phyloP scores from a whole-genome alignment of 2,888 invertebrate genomes.

The Pammene aurita region DNA sequence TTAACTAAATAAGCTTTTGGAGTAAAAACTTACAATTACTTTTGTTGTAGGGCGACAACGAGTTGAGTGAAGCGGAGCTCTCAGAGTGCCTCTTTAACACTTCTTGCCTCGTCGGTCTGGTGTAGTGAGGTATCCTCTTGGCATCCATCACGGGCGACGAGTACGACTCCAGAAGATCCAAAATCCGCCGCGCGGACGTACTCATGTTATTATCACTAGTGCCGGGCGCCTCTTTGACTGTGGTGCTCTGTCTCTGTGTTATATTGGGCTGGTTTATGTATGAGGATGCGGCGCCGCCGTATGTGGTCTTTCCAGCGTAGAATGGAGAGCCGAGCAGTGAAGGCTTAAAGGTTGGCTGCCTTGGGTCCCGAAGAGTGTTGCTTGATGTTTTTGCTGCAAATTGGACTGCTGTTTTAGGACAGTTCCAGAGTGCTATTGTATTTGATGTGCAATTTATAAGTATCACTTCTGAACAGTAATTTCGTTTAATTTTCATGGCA shows the following conservation, averaged over 20 bases:
- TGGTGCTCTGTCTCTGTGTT: slow-evolving; percentile 54
- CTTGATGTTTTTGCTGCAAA: slow-evolving; percentile 62
- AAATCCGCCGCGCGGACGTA: slow-evolving; percentile 89
- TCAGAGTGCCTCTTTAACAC: slow-evolving; percentile 42
- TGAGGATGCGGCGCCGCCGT: slow-evolving; percentile 87
- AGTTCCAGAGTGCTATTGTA: slow-evolving; percentile 39
- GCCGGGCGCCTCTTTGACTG: slow-evolving; percentile 55
- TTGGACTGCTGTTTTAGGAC: slow-evolving; percentile 48
- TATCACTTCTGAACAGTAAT: too few species aligned
- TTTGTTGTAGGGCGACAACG: slow-evolving; percentile 19
- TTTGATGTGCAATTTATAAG: too few species aligned
- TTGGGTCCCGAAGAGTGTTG: slow-evolving; percentile 66
- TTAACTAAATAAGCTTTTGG: background rate
- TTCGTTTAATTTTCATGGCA: too few species aligned
- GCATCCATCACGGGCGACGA: slow-evolving; percentile 91
- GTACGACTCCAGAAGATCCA: slow-evolving; percentile 91
- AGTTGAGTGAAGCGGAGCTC: slow-evolving; percentile 9
- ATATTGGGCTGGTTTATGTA: slow-evolving; percentile 76
- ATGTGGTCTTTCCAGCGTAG: slow-evolving; percentile 88
- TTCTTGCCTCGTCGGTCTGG: slow-evolving; percentile 46
- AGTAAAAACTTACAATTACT: slow-evolving; percentile 22
- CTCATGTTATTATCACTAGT: slow-evolving; percentile 78
- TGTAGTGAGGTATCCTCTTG: slow-evolving; percentile 86
- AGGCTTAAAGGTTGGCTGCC: slow-evolving; percentile 65
- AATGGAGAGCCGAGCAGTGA: slow-evolving; percentile 85